Evolutionary conservation across 2,888 invertebrate genomes (phyloP).

Genomic region (Argynnis bischoffii): DNA sequence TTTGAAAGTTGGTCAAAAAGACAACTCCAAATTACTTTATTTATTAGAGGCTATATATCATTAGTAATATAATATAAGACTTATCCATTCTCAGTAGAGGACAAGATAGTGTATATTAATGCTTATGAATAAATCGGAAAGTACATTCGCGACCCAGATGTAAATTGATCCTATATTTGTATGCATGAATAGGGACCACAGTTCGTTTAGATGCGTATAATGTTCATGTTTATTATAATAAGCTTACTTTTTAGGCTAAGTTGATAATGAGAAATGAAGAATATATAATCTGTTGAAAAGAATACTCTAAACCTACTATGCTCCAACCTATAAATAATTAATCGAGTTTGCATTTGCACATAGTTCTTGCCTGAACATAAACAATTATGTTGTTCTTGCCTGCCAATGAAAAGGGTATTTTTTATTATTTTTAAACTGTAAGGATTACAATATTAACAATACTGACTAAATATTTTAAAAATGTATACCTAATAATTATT

Average conservation of each 20-base stretch:
- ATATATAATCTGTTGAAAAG: neutral
- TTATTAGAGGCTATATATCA: neutral
- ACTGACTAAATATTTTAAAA: too few relatives aligned
- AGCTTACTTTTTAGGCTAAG: neutral
- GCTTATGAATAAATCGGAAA: conserved; percentile 34
- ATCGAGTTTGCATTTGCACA: too few relatives aligned
- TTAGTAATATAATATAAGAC: conserved; percentile 9
- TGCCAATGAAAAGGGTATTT: too few relatives aligned
- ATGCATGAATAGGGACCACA: conserved; percentile 20
- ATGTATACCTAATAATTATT: too few relatives aligned
- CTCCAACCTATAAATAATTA: too few relatives aligned
- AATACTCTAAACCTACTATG: too few relatives aligned
- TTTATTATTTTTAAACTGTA: too few relatives aligned
- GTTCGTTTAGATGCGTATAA: conserved; percentile 4
- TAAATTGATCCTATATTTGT: conserved; percentile 32
- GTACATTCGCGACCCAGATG: conserved; percentile 31
- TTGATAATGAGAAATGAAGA: neutral
- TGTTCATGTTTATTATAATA: neutral
- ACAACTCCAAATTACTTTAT: too few relatives aligned
- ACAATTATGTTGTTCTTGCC: too few relatives aligned
- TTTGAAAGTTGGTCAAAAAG: too few relatives aligned
- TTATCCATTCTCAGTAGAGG: conserved; percentile 6
- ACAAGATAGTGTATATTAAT: conserved; percentile 32
- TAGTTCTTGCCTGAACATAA: too few relatives aligned
- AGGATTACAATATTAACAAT: too few relatives aligned